A percentile compares a stretch with the other conserved stretches of the same genome.
phyloP scores from a whole-genome alignment of 2,113 vertebrate species.

The Marmota monax region DNA sequence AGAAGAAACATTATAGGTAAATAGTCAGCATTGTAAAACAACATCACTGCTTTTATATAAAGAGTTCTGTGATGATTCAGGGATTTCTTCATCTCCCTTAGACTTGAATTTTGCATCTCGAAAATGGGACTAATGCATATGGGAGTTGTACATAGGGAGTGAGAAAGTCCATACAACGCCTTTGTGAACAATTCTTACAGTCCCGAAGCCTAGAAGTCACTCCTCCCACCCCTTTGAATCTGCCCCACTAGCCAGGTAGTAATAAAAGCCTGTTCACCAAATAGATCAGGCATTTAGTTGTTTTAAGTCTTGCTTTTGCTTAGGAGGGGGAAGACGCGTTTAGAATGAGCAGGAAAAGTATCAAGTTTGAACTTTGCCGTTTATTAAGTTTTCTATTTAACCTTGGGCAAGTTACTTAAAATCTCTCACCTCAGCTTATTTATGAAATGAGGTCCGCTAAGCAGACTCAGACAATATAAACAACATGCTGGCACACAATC shows the following conservation, averaged over 20 bases:
- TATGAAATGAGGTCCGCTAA: not conserved
- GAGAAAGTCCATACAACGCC: not conserved
- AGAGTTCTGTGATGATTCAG: not conserved
- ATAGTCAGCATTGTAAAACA: not conserved
- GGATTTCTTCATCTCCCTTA: not conserved
- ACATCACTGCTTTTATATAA: not conserved
- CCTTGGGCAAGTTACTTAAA: not conserved
- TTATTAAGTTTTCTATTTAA: not conserved
- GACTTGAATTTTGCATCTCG: no score
- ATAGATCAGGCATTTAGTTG: not conserved
- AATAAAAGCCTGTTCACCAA: not conserved
- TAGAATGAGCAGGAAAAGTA: not conserved
- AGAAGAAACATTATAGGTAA: not conserved
- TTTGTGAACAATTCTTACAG: not conserved
- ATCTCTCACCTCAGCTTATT: not conserved
- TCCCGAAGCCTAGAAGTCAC: not conserved
- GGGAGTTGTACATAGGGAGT: not conserved
- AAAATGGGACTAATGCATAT: no score
- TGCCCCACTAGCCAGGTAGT: not conserved
- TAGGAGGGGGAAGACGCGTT: not conserved
- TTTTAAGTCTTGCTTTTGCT: not conserved
- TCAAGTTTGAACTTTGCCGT: not conserved
- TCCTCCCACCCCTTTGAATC: not conserved
- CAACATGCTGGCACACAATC: not conserved
- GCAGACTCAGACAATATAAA: not conserved